Evolutionary conservation across 2,113 vertebrate genomes (phyloP), one percentile per base, ranked within the genome.

Genomic region (Gasterosteus aculeatus): DNA sequence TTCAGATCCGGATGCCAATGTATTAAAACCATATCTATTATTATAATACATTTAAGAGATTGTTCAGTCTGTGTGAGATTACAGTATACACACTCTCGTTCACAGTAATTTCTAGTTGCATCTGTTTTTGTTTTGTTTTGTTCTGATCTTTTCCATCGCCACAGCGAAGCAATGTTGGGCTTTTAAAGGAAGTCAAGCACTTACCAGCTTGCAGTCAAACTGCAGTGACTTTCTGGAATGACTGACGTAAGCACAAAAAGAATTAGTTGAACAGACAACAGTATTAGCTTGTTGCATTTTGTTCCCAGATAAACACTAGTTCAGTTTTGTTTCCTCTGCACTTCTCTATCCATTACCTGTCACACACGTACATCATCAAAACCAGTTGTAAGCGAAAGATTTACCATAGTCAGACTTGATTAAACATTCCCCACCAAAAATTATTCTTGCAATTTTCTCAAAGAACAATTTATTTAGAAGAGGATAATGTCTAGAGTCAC

Each of bases 371-470:
- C 73, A 72, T 78, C 72, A 86, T 78, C 72, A 87, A 80, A 87
- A 75, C 74, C 29, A 69, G 49, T 81, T 82, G 77, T 79, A 57
- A 51, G 22, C 38, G 54, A 81, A 78, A 76, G 54, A 75, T 1
- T 70, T 65, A 86, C 76, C 71, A 80, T 35, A 81, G 46, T 80
- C 38, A 69, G 82, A 81, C 73, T 70, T 54, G 68, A 83, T 80
- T 68, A 87, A 87, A 89, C 41, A 72, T 75, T 64, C 85, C 85
- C 78, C 85, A 85, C 84, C 85, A 77, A 86, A 86, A 86, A 75
- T 77, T 75, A 82, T 70, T 69, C 66, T 72, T 75, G 57, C 77
- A 68, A 61, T 75, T 84, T 63, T 72, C 26, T 83, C 54, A 41
- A 84, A 81, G 74, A 74, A 15, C 42, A 61, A 5, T 5, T 51